Conservation (phyloP, 2,797 vertebrate species). For the Sylvia borin region DNA sequence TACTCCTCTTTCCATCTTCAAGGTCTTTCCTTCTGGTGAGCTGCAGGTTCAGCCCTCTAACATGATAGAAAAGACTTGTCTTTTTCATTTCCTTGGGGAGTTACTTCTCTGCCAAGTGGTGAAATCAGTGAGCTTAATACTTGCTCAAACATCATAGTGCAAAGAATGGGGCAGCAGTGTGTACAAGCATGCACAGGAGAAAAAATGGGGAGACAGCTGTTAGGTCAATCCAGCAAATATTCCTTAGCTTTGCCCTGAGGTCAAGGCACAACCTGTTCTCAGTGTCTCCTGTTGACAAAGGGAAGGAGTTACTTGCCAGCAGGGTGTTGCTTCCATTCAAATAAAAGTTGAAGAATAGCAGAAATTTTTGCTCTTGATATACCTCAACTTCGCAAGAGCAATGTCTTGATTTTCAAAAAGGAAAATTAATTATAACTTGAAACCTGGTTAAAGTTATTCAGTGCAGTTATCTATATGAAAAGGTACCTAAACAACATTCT, state of each 20-base stretch:
- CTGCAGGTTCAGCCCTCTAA: not conserved
- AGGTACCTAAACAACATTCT: not conserved
- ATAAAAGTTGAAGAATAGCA: not conserved
- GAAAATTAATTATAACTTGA: not conserved
- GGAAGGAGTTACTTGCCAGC: not conserved
- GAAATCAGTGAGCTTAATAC: not conserved
- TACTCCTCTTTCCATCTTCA: not conserved
- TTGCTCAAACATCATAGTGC: not conserved
- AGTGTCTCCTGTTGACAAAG: not conserved
- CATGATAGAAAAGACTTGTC: accelerated
- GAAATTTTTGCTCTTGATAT: not conserved
- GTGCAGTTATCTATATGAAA: not conserved
- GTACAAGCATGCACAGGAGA: accelerated
- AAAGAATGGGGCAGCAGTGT: not conserved
- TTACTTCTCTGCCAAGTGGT: not conserved
- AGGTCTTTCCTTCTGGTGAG: not conserved
- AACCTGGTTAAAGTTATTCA: not conserved
- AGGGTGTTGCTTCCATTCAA: not conserved
- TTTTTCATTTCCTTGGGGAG: not conserved
- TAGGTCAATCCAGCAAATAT: not conserved
- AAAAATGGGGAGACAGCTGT: not conserved
- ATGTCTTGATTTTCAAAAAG: not conserved
- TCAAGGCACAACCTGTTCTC: not conserved
- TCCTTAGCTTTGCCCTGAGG: not conserved
- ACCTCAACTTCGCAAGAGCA: not conserved